These are phyloP conservation scores for Mus minutoides DNA, from an alignment of 2,797 vertebrate species.

Conservation along the genomic window DNA sequence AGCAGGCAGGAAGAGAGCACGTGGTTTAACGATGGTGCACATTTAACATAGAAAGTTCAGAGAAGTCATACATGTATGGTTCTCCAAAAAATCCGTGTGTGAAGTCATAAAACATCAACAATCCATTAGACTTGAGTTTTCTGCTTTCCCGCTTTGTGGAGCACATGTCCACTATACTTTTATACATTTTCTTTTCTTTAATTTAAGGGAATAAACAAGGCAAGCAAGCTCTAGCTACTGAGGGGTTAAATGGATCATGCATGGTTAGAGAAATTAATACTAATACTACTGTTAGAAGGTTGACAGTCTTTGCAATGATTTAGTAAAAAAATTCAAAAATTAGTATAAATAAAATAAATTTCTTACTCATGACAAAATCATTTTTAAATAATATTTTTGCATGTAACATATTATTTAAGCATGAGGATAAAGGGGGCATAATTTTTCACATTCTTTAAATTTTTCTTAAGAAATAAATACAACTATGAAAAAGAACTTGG, in stretches of 20 bases:
- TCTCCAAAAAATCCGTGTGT: conserved; percentile 74
- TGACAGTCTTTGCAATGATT: conserved; percentile 91
- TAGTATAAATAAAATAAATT: conserved; percentile 78
- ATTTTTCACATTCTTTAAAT: conserved; percentile 68
- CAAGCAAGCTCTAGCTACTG: conserved; percentile 89
- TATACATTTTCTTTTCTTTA: conserved; percentile 63
- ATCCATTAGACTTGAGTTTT: conserved; percentile 72
- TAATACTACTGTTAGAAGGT: conserved; percentile 88
- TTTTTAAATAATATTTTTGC: conserved; percentile 80
- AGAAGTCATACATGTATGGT: conserved; percentile 76
- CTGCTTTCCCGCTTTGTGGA: conserved; percentile 73
- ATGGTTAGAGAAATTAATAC: conserved; percentile 87
- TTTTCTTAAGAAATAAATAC: conserved; percentile 70
- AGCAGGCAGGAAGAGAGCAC: conserved; percentile 90
- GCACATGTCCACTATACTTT: conserved; percentile 69
- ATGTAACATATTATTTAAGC: conserved; percentile 91
- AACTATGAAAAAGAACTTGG: conserved; percentile 52
- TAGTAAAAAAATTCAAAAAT: conserved; percentile 77
- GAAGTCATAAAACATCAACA: conserved; percentile 76
- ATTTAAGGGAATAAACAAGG: conserved; percentile 88
- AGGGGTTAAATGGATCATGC: conserved; percentile 88
- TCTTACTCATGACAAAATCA: conserved; percentile 81
- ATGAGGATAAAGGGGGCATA: conserved; percentile 89
- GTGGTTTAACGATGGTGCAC: conserved; percentile 87
- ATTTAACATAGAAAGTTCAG: conserved; percentile 88